Evolutionary conservation across 2,113 vertebrate genomes (phyloP).

Genomic region (Atherinomorus stipes): DNA sequence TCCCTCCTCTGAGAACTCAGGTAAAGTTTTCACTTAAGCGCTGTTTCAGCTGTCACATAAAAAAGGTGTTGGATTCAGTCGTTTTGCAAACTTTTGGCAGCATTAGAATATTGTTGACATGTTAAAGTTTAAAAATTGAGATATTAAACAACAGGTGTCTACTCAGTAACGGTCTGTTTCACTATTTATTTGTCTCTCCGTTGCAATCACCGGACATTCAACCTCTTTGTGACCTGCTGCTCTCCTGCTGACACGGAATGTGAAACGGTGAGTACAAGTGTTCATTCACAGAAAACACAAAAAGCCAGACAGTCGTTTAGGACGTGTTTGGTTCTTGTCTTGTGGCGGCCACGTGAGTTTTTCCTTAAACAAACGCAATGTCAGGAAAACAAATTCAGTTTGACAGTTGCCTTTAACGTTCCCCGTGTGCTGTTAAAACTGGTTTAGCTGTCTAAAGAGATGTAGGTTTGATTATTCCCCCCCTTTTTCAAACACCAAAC

Average conservation of each 20-base stretch:
- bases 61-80: neutral
- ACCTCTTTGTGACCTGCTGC: slow-evolving; percentile 41
- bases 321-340: neutral
- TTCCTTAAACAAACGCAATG: too few species aligned
- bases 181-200: slow-evolving; percentile 40
- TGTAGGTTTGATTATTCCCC: neutral
- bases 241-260: slow-evolving; percentile 17
- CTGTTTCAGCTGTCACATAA: neutral
- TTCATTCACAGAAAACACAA: slow-evolving; percentile 28
- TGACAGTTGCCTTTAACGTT: too few species aligned
- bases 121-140: neutral
- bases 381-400: too few species aligned
- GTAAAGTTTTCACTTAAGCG: slow-evolving; percentile 30
- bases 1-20: slow-evolving; percentile 31
- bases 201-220: slow-evolving; percentile 21
- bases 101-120: neutral
- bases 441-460: too few species aligned
- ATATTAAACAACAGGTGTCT: neutral
- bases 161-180: slow-evolving; percentile 14
- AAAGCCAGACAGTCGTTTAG: neutral
- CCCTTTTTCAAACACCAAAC: slow-evolving; percentile 7
- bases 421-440: too few species aligned
- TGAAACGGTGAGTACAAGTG: slow-evolving; percentile 67
- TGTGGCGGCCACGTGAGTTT: too few species aligned
- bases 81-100: neutral